Percentiles rank a stretch among this genome's conserved stretches.
Evolutionary conservation across 2,797 vertebrate genomes (phyloP).

Genomic region (Mycteria americana): DNA sequence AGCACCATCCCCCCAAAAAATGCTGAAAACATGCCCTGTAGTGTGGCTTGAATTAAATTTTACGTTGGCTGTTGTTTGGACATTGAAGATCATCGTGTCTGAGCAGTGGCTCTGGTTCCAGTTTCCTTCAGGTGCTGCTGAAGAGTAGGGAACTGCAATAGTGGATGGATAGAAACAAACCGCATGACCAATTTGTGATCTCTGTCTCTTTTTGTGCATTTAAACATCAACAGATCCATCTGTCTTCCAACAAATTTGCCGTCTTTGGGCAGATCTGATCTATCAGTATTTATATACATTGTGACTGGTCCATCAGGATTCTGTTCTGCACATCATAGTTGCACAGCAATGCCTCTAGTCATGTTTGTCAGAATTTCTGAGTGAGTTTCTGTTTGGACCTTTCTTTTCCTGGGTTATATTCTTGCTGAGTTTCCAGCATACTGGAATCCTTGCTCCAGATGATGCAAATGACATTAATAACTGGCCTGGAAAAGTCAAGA

Average conservation of each 20-base stretch:
- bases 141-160: background rate
- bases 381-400: background rate
- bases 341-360: background rate
- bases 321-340: background rate
- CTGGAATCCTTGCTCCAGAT: background rate
- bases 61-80: slow-evolving; percentile 33
- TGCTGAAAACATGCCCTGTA: slow-evolving; percentile 24
- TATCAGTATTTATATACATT: background rate
- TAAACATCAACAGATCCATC: background rate
- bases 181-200: background rate
- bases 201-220: background rate
- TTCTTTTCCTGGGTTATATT: background rate
- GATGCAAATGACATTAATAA: background rate
- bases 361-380: background rate
- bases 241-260: background rate
- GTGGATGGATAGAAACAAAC: background rate
- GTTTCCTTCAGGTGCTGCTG: slow-evolving; percentile 53
- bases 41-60: slow-evolving; percentile 13
- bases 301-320: background rate
- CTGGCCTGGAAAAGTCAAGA: background rate
- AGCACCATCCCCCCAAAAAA: background rate
- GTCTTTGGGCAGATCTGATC: background rate
- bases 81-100: slow-evolving; percentile 37
- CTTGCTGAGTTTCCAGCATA: background rate
- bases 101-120: slow-evolving; percentile 11